Percentiles rank a stretch among this genome's conserved stretches.
These are phyloP conservation scores for Cuniculus paca DNA, from an alignment of 2,797 vertebrate genomes.

Conservation along the genomic window DNA sequence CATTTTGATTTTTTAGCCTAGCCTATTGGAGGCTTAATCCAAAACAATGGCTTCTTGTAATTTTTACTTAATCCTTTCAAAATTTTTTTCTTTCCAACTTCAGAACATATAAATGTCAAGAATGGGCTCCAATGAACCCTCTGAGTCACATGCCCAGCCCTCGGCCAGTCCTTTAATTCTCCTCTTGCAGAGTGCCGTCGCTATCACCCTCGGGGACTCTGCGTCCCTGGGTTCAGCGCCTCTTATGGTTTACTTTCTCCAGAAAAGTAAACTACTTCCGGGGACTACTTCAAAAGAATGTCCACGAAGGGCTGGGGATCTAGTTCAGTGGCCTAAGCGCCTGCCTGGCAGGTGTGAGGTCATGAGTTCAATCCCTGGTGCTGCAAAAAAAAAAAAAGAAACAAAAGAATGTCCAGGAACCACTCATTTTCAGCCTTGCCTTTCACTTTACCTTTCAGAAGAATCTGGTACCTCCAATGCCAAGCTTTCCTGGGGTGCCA, in stretches of 20 bases:
- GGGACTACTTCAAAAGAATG: neutral
- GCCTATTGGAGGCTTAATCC: neutral
- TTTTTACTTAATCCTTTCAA: neutral
- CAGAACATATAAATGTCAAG: neutral
- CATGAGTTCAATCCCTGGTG: too few species aligned
- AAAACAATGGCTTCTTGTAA: neutral
- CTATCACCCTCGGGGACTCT: neutral
- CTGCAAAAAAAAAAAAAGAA: too few species aligned
- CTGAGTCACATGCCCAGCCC: neutral
- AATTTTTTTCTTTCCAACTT: neutral
- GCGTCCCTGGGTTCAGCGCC: neutral
- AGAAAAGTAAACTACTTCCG: neutral
- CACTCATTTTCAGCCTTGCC: neutral
- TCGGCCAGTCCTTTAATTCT: neutral
- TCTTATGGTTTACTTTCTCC: neutral
- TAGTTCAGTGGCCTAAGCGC: too few species aligned
- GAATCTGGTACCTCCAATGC: neutral
- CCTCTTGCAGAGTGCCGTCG: neutral
- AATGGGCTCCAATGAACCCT: neutral
- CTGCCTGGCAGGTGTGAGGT: too few species aligned
- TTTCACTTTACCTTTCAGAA: neutral
- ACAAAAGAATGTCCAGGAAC: neutral
- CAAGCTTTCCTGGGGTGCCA: neutral
- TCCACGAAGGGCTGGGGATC: too few species aligned
- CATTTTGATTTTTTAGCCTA: neutral